phyloP scores from a whole-genome alignment of 2,888 invertebrate genomes.

The Sylvicola cinctus region DNA sequence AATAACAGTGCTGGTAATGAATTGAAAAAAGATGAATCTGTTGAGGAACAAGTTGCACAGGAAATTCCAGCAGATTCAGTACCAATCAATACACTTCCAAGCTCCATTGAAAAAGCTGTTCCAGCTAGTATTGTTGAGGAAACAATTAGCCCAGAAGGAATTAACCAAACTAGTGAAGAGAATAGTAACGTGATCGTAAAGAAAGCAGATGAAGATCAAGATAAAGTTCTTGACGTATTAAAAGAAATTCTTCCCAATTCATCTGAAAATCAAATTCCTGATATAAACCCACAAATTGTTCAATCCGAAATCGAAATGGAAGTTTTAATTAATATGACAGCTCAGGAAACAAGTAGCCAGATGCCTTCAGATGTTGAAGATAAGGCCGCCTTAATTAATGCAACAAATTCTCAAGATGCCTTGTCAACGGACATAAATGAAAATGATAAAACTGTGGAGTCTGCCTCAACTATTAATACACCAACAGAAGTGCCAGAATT shows the following conservation, averaged over 20 bases:
- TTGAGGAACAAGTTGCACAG: conserved; percentile 3
- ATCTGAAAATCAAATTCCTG: too few species aligned
- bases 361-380: too few species aligned
- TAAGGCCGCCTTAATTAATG: too few species aligned
- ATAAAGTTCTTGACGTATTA: background rate
- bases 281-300: too few species aligned
- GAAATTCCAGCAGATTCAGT: background rate
- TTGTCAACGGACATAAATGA: too few species aligned
- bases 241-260: conserved; percentile 1
- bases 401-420: too few species aligned
- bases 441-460: too few species aligned
- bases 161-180: conserved; percentile 10
- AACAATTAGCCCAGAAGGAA: conserved; percentile 13
- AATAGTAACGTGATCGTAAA: conserved; percentile 9
- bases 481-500: too few species aligned
- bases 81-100: background rate
- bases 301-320: too few species aligned
- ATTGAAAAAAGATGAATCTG: conserved; percentile 1
- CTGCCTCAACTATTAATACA: too few species aligned
- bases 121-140: conserved; percentile 11
- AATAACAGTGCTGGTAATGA: conserved; percentile 3
- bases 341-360: too few species aligned
- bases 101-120: conserved; percentile 6
- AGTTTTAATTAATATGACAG: too few species aligned
- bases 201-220: conserved; percentile 5